These are phyloP conservation scores for Chymomyza procnemis DNA, from an alignment of 2,888 invertebrate genomes.

Conservation along the genomic window DNA sequence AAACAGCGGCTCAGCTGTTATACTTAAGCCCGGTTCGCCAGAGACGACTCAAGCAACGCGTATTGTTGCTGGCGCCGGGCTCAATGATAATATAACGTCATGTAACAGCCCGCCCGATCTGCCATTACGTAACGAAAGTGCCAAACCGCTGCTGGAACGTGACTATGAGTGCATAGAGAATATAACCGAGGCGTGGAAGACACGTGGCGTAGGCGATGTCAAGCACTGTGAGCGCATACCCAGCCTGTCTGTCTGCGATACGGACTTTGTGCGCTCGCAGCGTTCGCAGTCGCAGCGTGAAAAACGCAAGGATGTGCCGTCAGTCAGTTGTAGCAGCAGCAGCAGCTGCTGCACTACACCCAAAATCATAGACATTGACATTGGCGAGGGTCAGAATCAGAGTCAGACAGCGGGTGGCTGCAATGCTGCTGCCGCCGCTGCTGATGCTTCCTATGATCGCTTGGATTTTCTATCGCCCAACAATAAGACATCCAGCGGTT, in stretches of 20 bases:
- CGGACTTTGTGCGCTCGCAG: conserved; percentile 77
- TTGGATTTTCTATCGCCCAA: conserved; percentile 89
- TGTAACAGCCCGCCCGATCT: conserved; percentile 61
- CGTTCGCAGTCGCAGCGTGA: conserved; percentile 75
- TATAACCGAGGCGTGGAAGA: conserved; percentile 89
- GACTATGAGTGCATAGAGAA: conserved; percentile 88
- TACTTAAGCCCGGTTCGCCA: conserved; percentile 74
- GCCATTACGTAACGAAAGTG: conserved; percentile 73
- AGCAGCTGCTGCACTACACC: conserved; percentile 38
- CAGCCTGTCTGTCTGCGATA: conserved; percentile 37
- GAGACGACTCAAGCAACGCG: conserved; percentile 41
- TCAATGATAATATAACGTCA: not conserved
- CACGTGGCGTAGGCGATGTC: conserved; percentile 86
- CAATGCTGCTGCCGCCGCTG: not conserved
- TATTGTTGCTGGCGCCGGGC: conserved; percentile 8
- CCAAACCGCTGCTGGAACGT: conserved; percentile 59
- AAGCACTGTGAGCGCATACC: conserved; percentile 83
- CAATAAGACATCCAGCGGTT: conserved; percentile 84
- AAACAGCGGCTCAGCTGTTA: conserved; percentile 72
- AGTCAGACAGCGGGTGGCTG: not conserved
- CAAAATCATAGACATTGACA: conserved; percentile 74
- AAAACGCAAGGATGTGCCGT: conserved; percentile 75
- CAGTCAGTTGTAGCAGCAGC: not conserved
- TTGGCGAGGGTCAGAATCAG: conserved; percentile 60
- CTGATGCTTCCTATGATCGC: conserved; percentile 85